phyloP scores from a whole-genome alignment of 1,140 invertebrate genomes.

The Nixonia krombeini region DNA sequence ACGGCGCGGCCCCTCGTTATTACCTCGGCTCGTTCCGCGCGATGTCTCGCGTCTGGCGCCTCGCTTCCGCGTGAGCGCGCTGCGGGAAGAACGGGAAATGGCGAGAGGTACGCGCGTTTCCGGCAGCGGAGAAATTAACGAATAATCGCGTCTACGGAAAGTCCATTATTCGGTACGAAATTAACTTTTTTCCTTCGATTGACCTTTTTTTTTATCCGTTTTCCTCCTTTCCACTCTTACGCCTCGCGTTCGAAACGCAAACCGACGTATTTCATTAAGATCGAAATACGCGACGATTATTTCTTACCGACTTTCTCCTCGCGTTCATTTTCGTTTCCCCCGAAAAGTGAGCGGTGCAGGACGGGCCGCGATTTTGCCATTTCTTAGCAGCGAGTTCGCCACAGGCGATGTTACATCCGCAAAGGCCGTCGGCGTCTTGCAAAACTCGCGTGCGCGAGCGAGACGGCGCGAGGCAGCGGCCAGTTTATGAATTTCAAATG shows the following conservation, averaged over 20 bases:
- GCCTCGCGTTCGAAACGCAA: not conserved
- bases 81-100: not conserved
- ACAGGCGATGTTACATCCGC: conserved; percentile 15
- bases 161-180: too few relatives aligned
- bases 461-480: conserved; percentile 18
- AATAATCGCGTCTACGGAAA: not conserved
- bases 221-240: too few relatives aligned
- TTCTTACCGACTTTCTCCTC: conserved; percentile 13
- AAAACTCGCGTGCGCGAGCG: conserved; percentile 35
- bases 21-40: conserved; percentile 43
- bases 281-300: not conserved
- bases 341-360: conserved; percentile 13
- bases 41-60: not conserved
- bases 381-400: conserved; percentile 17
- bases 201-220: too few relatives aligned
- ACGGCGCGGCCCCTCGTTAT: conserved; percentile 50
- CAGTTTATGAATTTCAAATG: conserved; percentile 52
- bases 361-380: conserved; percentile 16
- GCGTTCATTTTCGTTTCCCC: conserved; percentile 16
- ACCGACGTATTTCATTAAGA: conserved; percentile 1
- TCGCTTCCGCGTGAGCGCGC: not conserved
- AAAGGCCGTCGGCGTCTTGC: conserved; percentile 25
- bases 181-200: too few relatives aligned
- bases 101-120: not conserved
- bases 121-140: not conserved